phyloP scores from a whole-genome alignment of 2,888 invertebrate genomes.

The Heliconius aoede region DNA sequence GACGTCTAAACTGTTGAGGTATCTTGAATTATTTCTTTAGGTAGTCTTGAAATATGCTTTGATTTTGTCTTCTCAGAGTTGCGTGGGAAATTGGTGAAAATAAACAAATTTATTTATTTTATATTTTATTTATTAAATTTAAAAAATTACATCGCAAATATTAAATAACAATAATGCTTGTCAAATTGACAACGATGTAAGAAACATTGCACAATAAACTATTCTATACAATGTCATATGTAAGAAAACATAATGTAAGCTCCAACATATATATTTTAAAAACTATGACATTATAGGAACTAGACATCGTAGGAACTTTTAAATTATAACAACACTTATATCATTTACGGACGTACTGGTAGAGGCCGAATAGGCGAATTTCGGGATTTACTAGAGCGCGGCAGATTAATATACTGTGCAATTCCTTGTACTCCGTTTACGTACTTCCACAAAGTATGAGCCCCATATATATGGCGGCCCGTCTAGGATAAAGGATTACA shows the following conservation, averaged over 20 bases:
- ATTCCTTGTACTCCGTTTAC: no score
- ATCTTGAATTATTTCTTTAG: no score
- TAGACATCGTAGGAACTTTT: conserved; percentile 13
- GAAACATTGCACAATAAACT: conserved; percentile 3
- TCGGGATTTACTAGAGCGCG: no score
- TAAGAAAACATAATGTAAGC: not conserved
- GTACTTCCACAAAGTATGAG: no score
- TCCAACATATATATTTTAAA: conserved; percentile 11
- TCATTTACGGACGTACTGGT: not conserved
- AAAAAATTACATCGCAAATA: conserved; percentile 12
- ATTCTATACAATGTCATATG: conserved; percentile 5
- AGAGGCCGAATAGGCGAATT: no score
- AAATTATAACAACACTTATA: conserved; percentile 12
- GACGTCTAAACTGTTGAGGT: no score
- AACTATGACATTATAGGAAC: conserved; percentile 8
- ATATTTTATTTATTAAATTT: conserved; percentile 6
- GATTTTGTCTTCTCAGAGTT: not conserved
- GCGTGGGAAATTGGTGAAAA: not conserved
- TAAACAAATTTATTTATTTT: not conserved
- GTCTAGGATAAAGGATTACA: no score
- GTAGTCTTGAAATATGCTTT: no score
- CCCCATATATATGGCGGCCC: no score
- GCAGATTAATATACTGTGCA: no score
- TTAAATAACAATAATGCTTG: not conserved
- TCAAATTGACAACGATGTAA: not conserved